Evolutionary conservation across 2,888 invertebrate species (phyloP), one percentile per base, ranked within the genome.

Genomic region (Archips xylosteana): DNA sequence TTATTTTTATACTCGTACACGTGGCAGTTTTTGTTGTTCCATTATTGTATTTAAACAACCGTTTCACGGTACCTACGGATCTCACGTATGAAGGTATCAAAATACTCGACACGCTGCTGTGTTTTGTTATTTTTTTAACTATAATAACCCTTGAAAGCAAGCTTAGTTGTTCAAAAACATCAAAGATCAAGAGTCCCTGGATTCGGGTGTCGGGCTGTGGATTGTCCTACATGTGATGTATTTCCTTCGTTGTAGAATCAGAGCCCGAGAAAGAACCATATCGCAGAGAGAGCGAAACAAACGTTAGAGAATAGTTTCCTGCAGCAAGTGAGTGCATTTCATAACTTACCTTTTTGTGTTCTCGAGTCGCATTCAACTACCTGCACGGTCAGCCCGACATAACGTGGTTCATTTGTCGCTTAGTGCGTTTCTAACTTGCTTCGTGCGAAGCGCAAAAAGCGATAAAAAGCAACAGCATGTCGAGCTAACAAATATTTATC

Each of bases 241-340:
- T 92, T 73, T 73, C 87, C 92, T 84, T 90, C 89, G 81, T 93
- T 92, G 88, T 92, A 94, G 93, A 93, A 84, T 89, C 92, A 92
- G 89, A 93, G 92, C 88, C 93, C 94, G 83, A 90, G 94, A 91
- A 92, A 92, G 88, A 93, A 91, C 89, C 93, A 92, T 91, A 93
- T 94, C 82, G 93, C 92, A 84, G 94, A 94, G 92, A 91, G 94
- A 87, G 94, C 94, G 85, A 94, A 94, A 92, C 94, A 94, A 88
- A 89, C 92, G 73, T 90, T 94, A 92, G 94, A 94, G 81, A 93
- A 90, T 90, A 92, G 87, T 90, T 94, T 92, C 92, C 93, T 94
- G 92, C 78, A 90, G 82, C 94, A 94, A 94, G 94, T 94, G 94
- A 94, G 94, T 94, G 79, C 80, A 83, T 87, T 87, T 81, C 76